These are phyloP conservation scores for Herpailurus yagouaroundi DNA, from an alignment of 2,113 vertebrate species.

Conservation along the genomic window DNA sequence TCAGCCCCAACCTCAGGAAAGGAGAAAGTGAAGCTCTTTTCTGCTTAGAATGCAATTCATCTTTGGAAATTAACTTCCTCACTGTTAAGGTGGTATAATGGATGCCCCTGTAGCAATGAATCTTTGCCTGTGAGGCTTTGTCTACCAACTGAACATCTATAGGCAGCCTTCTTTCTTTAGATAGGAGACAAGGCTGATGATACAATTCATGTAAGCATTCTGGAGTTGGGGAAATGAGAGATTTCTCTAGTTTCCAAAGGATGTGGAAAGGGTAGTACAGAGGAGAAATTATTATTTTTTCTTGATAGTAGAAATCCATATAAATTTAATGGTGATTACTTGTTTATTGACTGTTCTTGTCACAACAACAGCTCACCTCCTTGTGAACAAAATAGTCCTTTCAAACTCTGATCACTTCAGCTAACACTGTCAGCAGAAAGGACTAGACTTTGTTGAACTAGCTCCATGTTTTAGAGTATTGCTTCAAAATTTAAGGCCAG, in stretches of 20 bases:
- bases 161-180: neutral
- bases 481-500: slow-evolving; percentile 20
- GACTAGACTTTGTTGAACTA: neutral
- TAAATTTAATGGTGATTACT: slow-evolving; percentile 36
- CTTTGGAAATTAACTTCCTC: slow-evolving; percentile 74
- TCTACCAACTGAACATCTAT: neutral
- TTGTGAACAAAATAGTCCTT: slow-evolving; percentile 47
- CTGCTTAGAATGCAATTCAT: slow-evolving; percentile 34
- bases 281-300: slow-evolving; percentile 18
- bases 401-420: slow-evolving; percentile 41
- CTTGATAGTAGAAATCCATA: slow-evolving; percentile 31
- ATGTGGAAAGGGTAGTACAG: neutral
- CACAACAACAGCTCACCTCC: neutral
- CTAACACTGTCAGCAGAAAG: neutral
- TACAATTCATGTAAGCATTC: neutral
- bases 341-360: slow-evolving; percentile 46
- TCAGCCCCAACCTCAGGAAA: slow-evolving; percentile 32
- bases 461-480: neutral
- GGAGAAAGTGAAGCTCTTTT: slow-evolving; percentile 68
- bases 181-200: neutral
- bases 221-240: neutral
- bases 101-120: neutral
- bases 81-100: neutral
- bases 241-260: neutral
- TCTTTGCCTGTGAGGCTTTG: neutral